Evolutionary conservation across 1,140 invertebrate species (phyloP).

Genomic region (Drosophila teissieri): DNA sequence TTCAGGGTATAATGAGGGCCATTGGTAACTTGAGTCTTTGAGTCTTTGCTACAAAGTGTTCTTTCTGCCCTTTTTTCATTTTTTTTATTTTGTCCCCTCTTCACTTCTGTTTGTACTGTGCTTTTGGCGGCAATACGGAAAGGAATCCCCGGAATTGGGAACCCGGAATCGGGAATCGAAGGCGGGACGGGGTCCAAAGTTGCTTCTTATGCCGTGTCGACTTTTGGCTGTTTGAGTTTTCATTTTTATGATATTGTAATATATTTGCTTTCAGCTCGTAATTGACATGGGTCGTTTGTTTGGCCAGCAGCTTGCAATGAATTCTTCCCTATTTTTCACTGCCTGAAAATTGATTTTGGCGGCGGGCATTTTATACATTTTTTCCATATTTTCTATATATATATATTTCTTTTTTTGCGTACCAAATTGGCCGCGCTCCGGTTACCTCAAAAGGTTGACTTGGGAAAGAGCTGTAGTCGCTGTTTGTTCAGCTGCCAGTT

Average conservation of each 20-base stretch:
- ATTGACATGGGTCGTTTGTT: conserved; percentile 81
- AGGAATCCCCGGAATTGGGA: conserved; percentile 18
- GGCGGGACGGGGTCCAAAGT: background rate
- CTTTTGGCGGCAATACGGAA: conserved; percentile 33
- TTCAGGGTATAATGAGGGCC: conserved; percentile 44
- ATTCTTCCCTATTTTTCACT: conserved; percentile 16
- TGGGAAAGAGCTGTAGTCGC: conserved; percentile 31
- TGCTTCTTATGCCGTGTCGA: conserved; percentile 47
- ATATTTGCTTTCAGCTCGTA: conserved; percentile 83
- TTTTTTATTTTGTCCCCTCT: conserved; percentile 3
- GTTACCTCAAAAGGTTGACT: conserved; percentile 74
- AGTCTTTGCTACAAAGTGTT: conserved; percentile 54
- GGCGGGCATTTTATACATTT: background rate
- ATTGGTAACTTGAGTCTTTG: conserved; percentile 52
- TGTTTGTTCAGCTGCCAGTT: conserved; percentile 79
- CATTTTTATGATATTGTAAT: conserved; percentile 82
- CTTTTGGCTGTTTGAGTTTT: conserved; percentile 76
- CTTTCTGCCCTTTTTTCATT: background rate
- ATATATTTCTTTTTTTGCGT: background rate
- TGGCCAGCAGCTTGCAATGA: conserved; percentile 57
- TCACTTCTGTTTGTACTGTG: conserved; percentile 50
- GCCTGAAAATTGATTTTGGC: conserved; percentile 33
- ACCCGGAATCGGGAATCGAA: conserved; percentile 3
- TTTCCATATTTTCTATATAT: background rate
- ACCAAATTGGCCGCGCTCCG: conserved; percentile 74